phyloP scores from a whole-genome alignment of 2,113 vertebrate species.

The Epinephelus lanceolatus region DNA sequence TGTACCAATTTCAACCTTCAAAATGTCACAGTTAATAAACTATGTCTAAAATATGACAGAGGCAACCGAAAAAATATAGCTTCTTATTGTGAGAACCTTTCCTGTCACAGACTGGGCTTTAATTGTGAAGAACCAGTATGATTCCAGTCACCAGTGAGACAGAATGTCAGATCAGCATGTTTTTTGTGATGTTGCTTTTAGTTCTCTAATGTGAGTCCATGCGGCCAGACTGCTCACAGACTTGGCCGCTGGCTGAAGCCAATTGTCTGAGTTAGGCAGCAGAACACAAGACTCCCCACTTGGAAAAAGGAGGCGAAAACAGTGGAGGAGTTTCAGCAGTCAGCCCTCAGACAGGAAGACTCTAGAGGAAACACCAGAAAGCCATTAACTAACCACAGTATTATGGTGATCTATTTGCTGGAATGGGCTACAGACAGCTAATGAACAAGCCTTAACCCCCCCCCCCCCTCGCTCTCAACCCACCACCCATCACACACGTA shows the following conservation, averaged over 20 bases:
- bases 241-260: constrained; percentile 71
- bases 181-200: constrained; percentile 68
- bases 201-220: constrained; percentile 71
- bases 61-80: neutral
- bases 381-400: constrained; percentile 99
- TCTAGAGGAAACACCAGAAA: constrained; percentile 98
- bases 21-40: neutral
- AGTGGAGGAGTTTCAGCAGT: constrained; percentile 87
- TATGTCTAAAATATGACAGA: neutral
- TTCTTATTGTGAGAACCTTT: constrained; percentile 19
- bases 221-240: constrained; percentile 72
- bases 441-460: constrained; percentile 93
- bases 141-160: constrained; percentile 56
- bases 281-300: constrained; percentile 83
- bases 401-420: constrained; percentile 96
- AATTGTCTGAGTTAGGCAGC: constrained; percentile 85
- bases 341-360: constrained; percentile 93
- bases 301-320: constrained; percentile 71
- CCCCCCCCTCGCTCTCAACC: neutral
- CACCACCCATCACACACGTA: constrained; percentile 29
- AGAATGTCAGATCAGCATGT: constrained; percentile 71
- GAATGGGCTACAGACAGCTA: constrained; percentile 93
- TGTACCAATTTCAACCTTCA: neutral
- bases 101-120: constrained; percentile 38
- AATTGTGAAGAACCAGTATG: constrained; percentile 34